A percentile compares a stretch with the other conserved stretches of the same genome.
These are phyloP conservation scores for Deilephila elpenor DNA, from an alignment of 2,888 invertebrate genomes.

Conservation along the genomic window DNA sequence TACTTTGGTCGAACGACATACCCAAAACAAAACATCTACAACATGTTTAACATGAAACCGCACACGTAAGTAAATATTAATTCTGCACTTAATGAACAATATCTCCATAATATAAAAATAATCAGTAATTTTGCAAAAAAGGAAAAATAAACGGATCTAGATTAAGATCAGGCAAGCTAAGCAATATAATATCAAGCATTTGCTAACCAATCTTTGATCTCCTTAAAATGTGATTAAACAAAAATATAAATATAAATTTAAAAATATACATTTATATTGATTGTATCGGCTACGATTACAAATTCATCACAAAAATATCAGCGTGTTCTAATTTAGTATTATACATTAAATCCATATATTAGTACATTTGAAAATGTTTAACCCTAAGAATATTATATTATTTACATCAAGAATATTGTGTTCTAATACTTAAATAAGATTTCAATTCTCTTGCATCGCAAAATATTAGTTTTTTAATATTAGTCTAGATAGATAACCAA, in stretches of 20 bases:
- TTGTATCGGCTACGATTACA: neutral
- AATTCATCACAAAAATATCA: conserved; percentile 7
- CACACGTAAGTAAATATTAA: no score
- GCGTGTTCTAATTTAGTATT: neutral
- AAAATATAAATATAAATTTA: no score
- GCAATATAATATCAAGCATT: no score
- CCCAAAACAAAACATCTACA: no score
- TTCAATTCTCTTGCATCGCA: conserved; percentile 85
- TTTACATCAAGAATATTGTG: conserved; percentile 64
- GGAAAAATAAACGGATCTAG: no score
- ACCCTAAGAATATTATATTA: conserved; percentile 41
- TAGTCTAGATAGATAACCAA: conserved; percentile 72
- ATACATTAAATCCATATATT: conserved; percentile 38
- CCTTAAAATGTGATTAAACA: neutral
- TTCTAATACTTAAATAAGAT: conserved; percentile 74
- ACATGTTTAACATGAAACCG: no score
- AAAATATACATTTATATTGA: neutral
- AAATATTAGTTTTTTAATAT: conserved; percentile 71
- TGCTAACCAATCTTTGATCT: neutral
- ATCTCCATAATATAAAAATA: no score
- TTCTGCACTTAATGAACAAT: no score
- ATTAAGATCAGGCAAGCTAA: no score
- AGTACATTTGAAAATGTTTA: conserved; percentile 43
- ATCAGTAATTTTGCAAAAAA: no score
- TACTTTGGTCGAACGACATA: no score